Base-by-base conservation (phyloP, 2,797 vertebrate species). In the Cuniculus paca region DNA sequence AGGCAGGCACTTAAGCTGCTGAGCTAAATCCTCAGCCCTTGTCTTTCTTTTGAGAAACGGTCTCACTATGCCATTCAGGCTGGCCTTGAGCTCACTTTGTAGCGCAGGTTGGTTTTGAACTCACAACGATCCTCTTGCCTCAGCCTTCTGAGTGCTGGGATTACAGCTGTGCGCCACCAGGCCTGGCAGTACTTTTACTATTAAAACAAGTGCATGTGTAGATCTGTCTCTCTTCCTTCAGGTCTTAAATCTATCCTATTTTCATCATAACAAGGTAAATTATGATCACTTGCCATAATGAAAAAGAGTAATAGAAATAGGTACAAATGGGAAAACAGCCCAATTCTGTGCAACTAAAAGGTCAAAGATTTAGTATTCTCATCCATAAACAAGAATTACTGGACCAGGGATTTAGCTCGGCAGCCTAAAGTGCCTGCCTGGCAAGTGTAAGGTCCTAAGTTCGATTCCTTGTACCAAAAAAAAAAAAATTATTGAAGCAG, bases 291-390 rank as follows among this genome's bases (percentile, higher is more conserved):
- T 68, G 26, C 63, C 79, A 63, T 81, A 45, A 83, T 78, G 52
- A 72, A 65, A 83, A 52, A 61, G 36, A 4, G 39, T 70, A 52
- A 56, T 31, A 31, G 42, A 81, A 91, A 56, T n/a, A 75, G 10
- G 16, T 20, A 60, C 77, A 61, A 39, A 26, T 81, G 11, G 36
- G n/a, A 52, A 84, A 88, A 84, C 8, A 93, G 39, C 45, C 50
- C 86, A 52, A 6, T 84, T 94, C 81, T 95, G 13, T 74, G 56
- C 52, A 78, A 88, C 36, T 4, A 22, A 70, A 90, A 89, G 74
- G 45, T 75, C 60, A 39, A n/a, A 28, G n/a, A 70, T 75, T 94
- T 86, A 58, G 58, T 90, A 36, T 88, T 88, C 45, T 88, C 65
- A 65, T 50, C 31, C 8, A 52, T 52, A 87, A 83, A 77, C 52